Evolutionary conservation across 1,140 invertebrate genomes (phyloP), one percentile per base, ranked within the genome.

Genomic region (Gerris buenoi): DNA sequence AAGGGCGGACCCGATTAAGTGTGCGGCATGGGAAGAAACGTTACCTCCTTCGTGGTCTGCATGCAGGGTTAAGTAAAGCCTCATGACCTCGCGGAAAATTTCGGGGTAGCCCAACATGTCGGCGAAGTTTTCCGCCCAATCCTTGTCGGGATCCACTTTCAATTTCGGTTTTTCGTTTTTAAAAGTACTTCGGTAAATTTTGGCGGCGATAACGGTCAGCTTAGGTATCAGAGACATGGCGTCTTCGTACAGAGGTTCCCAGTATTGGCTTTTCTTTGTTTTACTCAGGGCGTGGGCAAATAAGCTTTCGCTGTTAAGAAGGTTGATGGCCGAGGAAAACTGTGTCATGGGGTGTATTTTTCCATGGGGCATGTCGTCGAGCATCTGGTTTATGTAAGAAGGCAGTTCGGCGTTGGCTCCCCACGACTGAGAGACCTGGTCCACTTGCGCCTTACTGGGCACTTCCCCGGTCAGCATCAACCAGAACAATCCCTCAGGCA

Each of bases 401-500:
- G 95, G 95, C 5, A 98, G 81, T 75, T 84, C 87, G 76, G 91
- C 91, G 71, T 92, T 82, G 46, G 87, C 81, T 23, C 93, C 93
- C 91, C 92, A 97, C 77, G 96, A 91, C 76, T 88, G 85, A 25
- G 92, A 95, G 13, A 98, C 73, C 57, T 87, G 83, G 74, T 89
- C 86, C 1, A 85, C 84, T 79, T 94, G 91, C 46, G 85, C 84
- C 2, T 90, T 83, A 70, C 82, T 91, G 63, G 95, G 95, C 60
- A 97, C 83, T 57, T 97, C 89, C 3, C 94, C 93, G 68, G 95
- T 97, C 63, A 92, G 83, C 67, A 97, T 80, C 5, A 97, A 82
- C 94, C 95, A 97, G 81, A 96, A 97, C 0, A 97, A 82, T 78
- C 91, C 94, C 78, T 97, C 95, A 2, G 95, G 95, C 25, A 97